A percentile compares a stretch with the other conserved stretches of the same genome.
These are phyloP conservation scores for Nylanderia fulva DNA, from an alignment of 1,140 invertebrate genomes.

Conservation along the genomic window DNA sequence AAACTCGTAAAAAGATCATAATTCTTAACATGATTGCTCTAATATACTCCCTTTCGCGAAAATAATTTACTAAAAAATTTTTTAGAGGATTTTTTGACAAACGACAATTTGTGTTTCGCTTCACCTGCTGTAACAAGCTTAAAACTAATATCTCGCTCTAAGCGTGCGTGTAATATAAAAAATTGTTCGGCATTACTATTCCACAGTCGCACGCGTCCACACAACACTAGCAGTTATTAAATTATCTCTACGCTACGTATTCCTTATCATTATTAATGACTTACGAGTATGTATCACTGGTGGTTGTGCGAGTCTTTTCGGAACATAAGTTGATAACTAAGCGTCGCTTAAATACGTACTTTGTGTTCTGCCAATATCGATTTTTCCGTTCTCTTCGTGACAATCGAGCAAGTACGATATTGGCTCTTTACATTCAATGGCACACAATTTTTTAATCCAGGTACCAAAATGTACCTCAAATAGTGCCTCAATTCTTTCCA, in stretches of 20 bases:
- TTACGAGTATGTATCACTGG: slow-evolving; percentile 69
- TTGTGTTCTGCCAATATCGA: neutral
- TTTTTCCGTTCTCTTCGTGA: slow-evolving; percentile 8
- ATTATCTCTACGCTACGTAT: slow-evolving; percentile 65
- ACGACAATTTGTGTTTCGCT: slow-evolving; percentile 2
- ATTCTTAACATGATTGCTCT: neutral
- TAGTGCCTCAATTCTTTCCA: slow-evolving; percentile 1
- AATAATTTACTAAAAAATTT: too few relatives aligned
- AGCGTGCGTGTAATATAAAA: slow-evolving; percentile 22
- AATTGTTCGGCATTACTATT: slow-evolving; percentile 6
- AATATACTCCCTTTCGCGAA: neutral
- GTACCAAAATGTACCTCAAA: slow-evolving; percentile 42
- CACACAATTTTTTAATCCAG: slow-evolving; percentile 45
- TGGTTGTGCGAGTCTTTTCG: slow-evolving; percentile 55
- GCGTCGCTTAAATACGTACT: slow-evolving; percentile 9
- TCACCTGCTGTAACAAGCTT: slow-evolving; percentile 14
- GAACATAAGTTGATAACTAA: slow-evolving; percentile 47
- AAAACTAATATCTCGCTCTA: slow-evolving; percentile 32
- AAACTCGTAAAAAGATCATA: slow-evolving; percentile 23
- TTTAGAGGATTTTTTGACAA: neutral
- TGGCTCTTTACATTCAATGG: slow-evolving; percentile 5
- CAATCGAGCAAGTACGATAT: neutral
- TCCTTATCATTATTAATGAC: slow-evolving; percentile 67
- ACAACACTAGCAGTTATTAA: slow-evolving; percentile 55
- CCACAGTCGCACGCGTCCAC: slow-evolving; percentile 17